Base-by-base conservation (phyloP, 2,113 vertebrate species). In the Stictonetta naevosa region DNA sequence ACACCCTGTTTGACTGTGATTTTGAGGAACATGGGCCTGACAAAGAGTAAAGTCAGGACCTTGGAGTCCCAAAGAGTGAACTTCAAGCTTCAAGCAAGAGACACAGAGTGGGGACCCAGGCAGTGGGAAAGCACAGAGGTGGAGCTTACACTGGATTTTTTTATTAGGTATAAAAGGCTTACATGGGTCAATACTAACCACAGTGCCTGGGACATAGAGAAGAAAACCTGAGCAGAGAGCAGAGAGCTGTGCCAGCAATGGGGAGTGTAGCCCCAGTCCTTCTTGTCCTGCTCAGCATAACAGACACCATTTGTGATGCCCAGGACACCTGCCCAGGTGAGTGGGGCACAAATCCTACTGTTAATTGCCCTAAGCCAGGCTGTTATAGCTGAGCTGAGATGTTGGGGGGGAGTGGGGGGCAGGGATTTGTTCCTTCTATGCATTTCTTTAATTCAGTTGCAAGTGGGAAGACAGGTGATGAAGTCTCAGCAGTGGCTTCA, bases 291-390 rank as follows among this genome's bases (percentile, higher is more conserved):
- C 63, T 95, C 42, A 86, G 53, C 50, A 81, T 93, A 22, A 50
- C 38, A 60, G 63, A 13, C 0, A 50, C 18, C 25, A 22, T 53
- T 42, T 86, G n/a, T 34, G 40, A 68, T 55, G 28, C 73, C n/a
- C 53, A 92, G 59, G 59, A 95, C 63, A 83, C 68, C 73, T 95
- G 91, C 55, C 86, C 93, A 40, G 85, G 93, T 95, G 73, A 95
- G 91, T 68, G 46, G 21, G 38, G 23, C n/a, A 76, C 33, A 82
- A 53, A 69, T 50, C 21, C 59, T 68, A 21, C 73, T 80, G 40
- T 22, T 13, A 23, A 23, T 31, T 18, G 42, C 6, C 2, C 50
- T 60, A 33, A 79, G 58, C 52, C 14, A 53, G 52, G 52, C 44
- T 48, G 48, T 48, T 48, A 48, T 11, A 48, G 5, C 48, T 48